phyloP scores from a whole-genome alignment of 53 echinoderm and acorn worm species.

The Patiria pectinifera region DNA sequence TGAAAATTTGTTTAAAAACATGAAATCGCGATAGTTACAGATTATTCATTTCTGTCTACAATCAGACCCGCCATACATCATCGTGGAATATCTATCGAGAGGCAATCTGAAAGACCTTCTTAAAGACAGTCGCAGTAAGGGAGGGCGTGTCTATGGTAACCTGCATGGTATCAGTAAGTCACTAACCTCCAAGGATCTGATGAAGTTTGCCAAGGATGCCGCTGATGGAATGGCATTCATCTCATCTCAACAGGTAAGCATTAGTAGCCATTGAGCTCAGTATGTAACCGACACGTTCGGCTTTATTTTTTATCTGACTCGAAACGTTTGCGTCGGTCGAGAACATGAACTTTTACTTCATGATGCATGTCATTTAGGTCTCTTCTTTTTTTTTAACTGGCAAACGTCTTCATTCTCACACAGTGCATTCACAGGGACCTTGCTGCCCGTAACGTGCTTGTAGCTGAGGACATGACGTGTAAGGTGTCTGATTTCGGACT shows the following conservation, averaged over 20 bases:
- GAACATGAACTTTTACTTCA: too few relatives aligned
- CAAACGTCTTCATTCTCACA: background rate
- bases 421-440: conserved; percentile 81
- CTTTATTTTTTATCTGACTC: too few relatives aligned
- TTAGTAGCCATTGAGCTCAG: too few relatives aligned
- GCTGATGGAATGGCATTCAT: conserved; percentile 34
- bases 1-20: too few relatives aligned
- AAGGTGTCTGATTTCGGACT: conserved; percentile 86
- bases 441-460: conserved; percentile 77
- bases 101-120: conserved; percentile 16
- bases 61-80: conserved; percentile 1
- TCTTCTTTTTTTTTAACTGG: too few relatives aligned
- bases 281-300: too few relatives aligned
- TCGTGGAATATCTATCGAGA: background rate
- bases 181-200: conserved; percentile 20
- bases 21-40: too few relatives aligned
- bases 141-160: conserved; percentile 1
- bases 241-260: conserved; percentile 16
- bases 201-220: conserved; percentile 34
- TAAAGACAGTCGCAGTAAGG: conserved; percentile 21
- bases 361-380: too few relatives aligned
- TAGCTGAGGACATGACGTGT: conserved; percentile 71
- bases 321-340: too few relatives aligned
- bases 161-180: conserved; percentile 9
- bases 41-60: too few relatives aligned